Conservation (phyloP, 2,113 vertebrate species). For the Toxotes chatareus region DNA sequence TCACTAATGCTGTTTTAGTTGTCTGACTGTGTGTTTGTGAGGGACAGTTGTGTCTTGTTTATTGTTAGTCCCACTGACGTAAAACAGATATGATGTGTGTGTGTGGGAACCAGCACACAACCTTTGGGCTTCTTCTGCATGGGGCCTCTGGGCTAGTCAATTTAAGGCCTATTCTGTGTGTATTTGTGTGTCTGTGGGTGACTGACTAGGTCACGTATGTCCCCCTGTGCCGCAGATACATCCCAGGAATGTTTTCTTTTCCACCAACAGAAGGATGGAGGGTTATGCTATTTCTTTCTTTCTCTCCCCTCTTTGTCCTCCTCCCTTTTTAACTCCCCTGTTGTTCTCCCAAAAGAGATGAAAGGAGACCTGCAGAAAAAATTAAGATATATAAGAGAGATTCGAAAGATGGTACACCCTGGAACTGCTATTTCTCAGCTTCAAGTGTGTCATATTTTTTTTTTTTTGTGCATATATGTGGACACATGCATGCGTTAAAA, state of each 20-base stretch:
- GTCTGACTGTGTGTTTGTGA: not conserved
- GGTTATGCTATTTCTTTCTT: slow-evolving; percentile 34
- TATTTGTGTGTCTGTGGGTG: slow-evolving; percentile 35
- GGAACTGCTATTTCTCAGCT: not conserved
- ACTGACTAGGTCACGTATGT: slow-evolving; percentile 52
- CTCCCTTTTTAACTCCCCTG: not conserved
- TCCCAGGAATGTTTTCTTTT: slow-evolving; percentile 78
- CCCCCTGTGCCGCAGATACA: slow-evolving; percentile 50
- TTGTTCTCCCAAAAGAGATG: not conserved
- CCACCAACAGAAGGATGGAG: slow-evolving; percentile 49
- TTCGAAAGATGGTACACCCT: not conserved
- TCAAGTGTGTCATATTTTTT: not conserved
- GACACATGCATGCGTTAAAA: slow-evolving; percentile 1
- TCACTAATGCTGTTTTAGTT: slow-evolving; percentile 12
- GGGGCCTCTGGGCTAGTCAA: slow-evolving; percentile 29
- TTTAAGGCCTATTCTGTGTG: slow-evolving; percentile 27
- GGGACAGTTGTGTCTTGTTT: slow-evolving; percentile 18
- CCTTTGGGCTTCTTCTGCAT: slow-evolving; percentile 6
- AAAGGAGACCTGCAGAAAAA: not conserved
- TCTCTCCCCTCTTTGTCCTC: not conserved
- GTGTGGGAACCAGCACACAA: slow-evolving; percentile 43
- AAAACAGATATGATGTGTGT: slow-evolving; percentile 41
- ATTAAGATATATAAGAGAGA: not conserved
- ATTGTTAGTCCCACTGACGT: slow-evolving; percentile 17
- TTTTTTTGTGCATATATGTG: not conserved